Evolutionary conservation across 2,888 invertebrate species (phyloP), one percentile per base, ranked within the genome.

Genomic region (Rhingia rostrata): DNA sequence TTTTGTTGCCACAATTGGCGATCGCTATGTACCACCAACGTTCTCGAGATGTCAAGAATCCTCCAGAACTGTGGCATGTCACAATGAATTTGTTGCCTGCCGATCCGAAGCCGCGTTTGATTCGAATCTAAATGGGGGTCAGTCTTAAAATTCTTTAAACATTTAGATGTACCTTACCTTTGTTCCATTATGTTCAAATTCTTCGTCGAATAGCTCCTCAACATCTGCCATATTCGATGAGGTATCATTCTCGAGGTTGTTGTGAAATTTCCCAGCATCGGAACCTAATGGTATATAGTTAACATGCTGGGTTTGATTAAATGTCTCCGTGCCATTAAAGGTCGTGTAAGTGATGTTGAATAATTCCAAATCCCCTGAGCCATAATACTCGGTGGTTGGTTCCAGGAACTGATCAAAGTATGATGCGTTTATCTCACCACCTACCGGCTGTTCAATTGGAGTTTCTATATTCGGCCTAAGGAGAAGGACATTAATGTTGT

Each of bases 11-110:
- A 89, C 97, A 97, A 88, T 96, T 96, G 86, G 96, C 95, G 41
- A 97, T 92, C 0, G 96, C 97, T 39, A 98, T 94, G 88, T 97
- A 98, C 98, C 98, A 98, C 98, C 98, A 98, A 35, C 98, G 92
- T 88, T 97, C 97, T 63, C 98, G 93, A 0, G 95, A 94, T 0
- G 97, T 96, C 4, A 94, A 92, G 90, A 97, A 98, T 67, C 94
- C 92, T 66, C 97, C 92, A 0, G 94, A 93, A 88, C 94, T 95
- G 87, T 93, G 94, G 87, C 95, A 95, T 4, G 93, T 92, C 0
- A 94, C 93, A 3, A 93, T 86, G 4, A 93, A 89, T 4, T 92
- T 83, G 87, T 87, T 72, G 82, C 86, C 84, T 82, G 82, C 81
- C 41, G 33, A 82, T 86, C 32, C 88, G 87, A 70, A 87, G 86